Evolutionary conservation across 2,113 vertebrate genomes (phyloP), one percentile per base, ranked within the genome.

Genomic region (Perognathus longimembris): DNA sequence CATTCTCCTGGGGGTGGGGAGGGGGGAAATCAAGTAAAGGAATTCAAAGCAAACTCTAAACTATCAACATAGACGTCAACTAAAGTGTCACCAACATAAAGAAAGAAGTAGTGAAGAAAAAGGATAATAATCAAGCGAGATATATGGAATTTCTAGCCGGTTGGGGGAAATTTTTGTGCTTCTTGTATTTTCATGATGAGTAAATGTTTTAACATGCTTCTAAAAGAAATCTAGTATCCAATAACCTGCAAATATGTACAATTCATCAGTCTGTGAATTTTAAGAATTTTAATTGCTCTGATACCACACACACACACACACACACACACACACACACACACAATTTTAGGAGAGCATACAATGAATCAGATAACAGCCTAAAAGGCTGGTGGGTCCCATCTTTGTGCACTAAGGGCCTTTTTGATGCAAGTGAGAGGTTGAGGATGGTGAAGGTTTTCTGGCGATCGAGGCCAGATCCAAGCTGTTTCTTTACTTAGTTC

Each of bases 41-140:
- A 91, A 93, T 89, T 92, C 73, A 89, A 30, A 45, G 34, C 50
- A 73, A 90, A 81, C 32, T 81, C 69, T 93, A 85, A 95, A 87
- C 85, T 90, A 85, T 78, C 89, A 74, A 54, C 54, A 38, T 21
- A 84, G 79, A 90, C 36, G 77, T 88, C 79, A 92, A 50, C 81
- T 30, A 93, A 45, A 76, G 40, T 88, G 50, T 63, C 74, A 69
- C 4, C 36, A 78, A 61, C 81, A 78, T 59, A 50, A 70, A 81
- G 57, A 88, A 93, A 15, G 1, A 14, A 26, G 59, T 7, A 61
- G 59, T 21, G 1, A 8, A 6, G 59, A 61, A 12, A 15, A 54
- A 54, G 50, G 26, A 24, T 28, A 24, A 17, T 76, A 67, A 75
- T 83, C 34, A 90, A 85, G 85, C n/a, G 28, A 87, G 40, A 82